Conservation (phyloP, 1,140 invertebrate genomes). For the honey bee (Apis mellifera) region Amel_HAv3.1 CM009933.2:10828501-10829000, state of each 20-base stretch:
- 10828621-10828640: conserved; percentile 44
- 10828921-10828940: background rate
- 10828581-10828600: conserved; percentile 44
- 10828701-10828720: conserved; percentile 5
- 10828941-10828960: conserved; percentile 47
- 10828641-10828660: conserved; percentile 52
- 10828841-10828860: background rate
- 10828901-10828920: background rate
- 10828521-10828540: conserved; percentile 39
- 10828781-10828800: background rate
- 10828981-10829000: conserved; percentile 17
- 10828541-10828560: conserved; percentile 65
- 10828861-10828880: conserved; percentile 47
- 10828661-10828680: conserved; percentile 51
- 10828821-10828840: background rate
- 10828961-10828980: conserved; percentile 49
- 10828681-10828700: conserved; percentile 35
- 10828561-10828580: conserved; percentile 45
- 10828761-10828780: background rate
- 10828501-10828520: conserved; percentile 50
- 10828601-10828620: conserved; percentile 20
- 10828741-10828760: conserved; percentile 17
- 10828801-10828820: background rate
- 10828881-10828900: conserved; percentile 18
- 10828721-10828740: conserved; percentile 23